phyloP scores from a whole-genome alignment of 2,888 invertebrate species.

The Pycnomerus fuliginosus region DNA sequence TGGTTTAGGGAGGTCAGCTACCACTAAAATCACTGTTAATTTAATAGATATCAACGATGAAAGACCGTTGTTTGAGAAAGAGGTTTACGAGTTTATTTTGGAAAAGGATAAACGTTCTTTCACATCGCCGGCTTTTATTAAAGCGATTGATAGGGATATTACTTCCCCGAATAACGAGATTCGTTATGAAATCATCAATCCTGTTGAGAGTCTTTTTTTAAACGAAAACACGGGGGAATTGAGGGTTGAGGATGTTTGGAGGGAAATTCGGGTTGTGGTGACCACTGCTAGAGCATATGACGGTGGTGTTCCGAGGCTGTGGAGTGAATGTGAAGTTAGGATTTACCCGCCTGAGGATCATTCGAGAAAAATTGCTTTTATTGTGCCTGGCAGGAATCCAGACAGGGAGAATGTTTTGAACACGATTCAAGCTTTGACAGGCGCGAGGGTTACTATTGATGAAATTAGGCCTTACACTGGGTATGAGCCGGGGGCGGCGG shows the following conservation, averaged over 20 bases:
- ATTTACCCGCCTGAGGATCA: constrained; percentile 77
- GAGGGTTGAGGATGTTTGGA: constrained; percentile 58
- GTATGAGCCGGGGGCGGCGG: constrained; percentile 57
- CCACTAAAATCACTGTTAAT: constrained; percentile 71
- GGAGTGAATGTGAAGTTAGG: constrained; percentile 70
- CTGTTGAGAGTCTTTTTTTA: constrained; percentile 67
- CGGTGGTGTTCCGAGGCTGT: constrained; percentile 77
- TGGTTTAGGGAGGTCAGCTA: constrained; percentile 74
- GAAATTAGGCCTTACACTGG: constrained; percentile 70
- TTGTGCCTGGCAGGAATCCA: constrained; percentile 75
- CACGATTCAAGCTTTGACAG: constrained; percentile 74
- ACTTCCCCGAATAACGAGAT: constrained; percentile 83
- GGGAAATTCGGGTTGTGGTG: constrained; percentile 55
- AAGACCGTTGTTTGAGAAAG: constrained; percentile 76
- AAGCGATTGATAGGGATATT: constrained; percentile 81
- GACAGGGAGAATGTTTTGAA: constrained; percentile 73
- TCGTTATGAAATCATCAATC: constrained; percentile 78
- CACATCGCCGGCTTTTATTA: constrained; percentile 68
- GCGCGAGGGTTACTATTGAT: constrained; percentile 74
- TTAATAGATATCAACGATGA: constrained; percentile 60
- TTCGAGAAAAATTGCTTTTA: constrained; percentile 76
- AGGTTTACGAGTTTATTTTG: constrained; percentile 77
- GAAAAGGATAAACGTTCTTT: constrained; percentile 73
- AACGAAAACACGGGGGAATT: constrained; percentile 77
- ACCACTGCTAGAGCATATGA: constrained; percentile 80